These are phyloP conservation scores for Drosophila kambysellisi DNA, from an alignment of 2,888 invertebrate species.

Conservation along the genomic window DNA sequence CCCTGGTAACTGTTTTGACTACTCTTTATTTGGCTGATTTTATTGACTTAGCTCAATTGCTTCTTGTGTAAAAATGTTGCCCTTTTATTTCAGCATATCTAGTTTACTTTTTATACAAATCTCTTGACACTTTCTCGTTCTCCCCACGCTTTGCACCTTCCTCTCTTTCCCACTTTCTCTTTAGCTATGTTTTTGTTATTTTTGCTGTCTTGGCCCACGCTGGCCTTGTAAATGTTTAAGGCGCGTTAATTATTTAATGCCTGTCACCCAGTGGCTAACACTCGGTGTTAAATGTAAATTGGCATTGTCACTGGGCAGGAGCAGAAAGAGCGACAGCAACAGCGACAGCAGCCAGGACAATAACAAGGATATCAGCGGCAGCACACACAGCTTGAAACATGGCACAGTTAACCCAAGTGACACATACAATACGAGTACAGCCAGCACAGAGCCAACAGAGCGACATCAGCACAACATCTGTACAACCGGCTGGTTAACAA, in stretches of 20 bases:
- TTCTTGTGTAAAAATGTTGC: conserved; percentile 65
- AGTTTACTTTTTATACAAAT: conserved; percentile 50
- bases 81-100: conserved; percentile 28
- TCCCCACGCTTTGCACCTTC: neutral
- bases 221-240: conserved; percentile 58
- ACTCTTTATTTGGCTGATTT: conserved; percentile 48
- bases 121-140: neutral
- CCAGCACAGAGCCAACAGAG: conserved; percentile 20
- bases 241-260: conserved; percentile 85
- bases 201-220: conserved; percentile 2
- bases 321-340: conserved; percentile 11
- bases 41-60: conserved; percentile 74
- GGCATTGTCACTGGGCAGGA: conserved; percentile 76
- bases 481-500: conserved; percentile 31
- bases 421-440: conserved; percentile 35
- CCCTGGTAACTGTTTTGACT: conserved; percentile 3
- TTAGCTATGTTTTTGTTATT: neutral
- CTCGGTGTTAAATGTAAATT: conserved; percentile 84
- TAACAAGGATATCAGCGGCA: conserved; percentile 58
- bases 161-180: neutral
- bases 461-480: conserved; percentile 45
- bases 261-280: conserved; percentile 85
- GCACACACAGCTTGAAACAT: conserved; percentile 51
- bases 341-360: conserved; percentile 33
- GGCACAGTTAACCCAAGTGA: conserved; percentile 53